Percentiles rank a stretch among this genome's conserved stretches.
Conservation (phyloP, 2,797 vertebrate genomes). For the Coilia nasus region DNA sequence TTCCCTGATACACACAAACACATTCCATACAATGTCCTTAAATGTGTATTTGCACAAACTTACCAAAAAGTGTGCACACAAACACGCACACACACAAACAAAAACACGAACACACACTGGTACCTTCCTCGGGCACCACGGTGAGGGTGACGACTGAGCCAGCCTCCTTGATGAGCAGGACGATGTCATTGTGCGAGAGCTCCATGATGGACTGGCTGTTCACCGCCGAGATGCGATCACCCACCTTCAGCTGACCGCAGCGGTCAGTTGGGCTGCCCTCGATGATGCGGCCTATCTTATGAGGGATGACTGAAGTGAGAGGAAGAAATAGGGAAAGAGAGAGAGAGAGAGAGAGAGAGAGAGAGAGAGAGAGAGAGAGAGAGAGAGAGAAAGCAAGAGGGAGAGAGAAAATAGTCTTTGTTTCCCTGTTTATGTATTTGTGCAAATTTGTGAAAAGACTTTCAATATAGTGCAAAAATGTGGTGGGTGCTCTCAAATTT, state of each 20-base stretch:
- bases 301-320: conserved; percentile 85
- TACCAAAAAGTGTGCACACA: not conserved
- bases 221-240: conserved; percentile 94
- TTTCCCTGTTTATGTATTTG: too few species aligned
- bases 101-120: conserved; percentile 44
- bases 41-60: not conserved
- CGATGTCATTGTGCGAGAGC: conserved; percentile 93
- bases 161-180: conserved; percentile 97
- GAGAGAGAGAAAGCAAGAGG: too few species aligned
- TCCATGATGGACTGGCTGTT: conserved; percentile 91
- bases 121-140: conserved; percentile 93
- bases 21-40: too few species aligned
- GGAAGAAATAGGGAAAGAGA: not conserved
- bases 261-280: conserved; percentile 94
- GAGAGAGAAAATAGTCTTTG: too few species aligned
- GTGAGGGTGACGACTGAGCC: conserved; percentile 90
- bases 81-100: not conserved
- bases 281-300: conserved; percentile 97
- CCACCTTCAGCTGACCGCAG: conserved; percentile 89
- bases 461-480: too few species aligned
- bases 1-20: too few species aligned
- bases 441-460: not conserved
- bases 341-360: too few species aligned
- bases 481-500: too few species aligned
- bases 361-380: too few species aligned